These are phyloP conservation scores for Tricholaema leucomelas DNA, from an alignment of 2,113 vertebrate genomes.

Conservation along the genomic window DNA sequence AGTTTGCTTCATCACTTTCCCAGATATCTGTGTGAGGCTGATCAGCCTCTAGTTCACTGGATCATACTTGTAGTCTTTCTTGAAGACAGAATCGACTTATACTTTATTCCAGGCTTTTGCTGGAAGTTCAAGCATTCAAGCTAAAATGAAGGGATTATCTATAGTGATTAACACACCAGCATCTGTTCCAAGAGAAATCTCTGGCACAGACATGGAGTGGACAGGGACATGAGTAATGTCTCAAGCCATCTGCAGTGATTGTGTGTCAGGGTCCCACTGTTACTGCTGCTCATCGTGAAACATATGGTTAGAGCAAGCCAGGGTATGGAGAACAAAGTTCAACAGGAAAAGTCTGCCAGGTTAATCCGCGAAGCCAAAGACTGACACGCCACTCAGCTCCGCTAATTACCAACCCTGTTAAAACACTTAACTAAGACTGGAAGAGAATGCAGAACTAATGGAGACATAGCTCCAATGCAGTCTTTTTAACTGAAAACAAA, in stretches of 20 bases:
- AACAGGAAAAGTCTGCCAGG: neutral
- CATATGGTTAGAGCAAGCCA: conserved; percentile 17
- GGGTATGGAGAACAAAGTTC: neutral
- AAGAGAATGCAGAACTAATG: neutral
- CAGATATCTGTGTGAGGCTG: neutral
- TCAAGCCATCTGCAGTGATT: conserved; percentile 17
- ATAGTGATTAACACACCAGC: neutral
- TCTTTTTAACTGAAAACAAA: neutral
- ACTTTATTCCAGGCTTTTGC: neutral
- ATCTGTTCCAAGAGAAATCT: neutral
- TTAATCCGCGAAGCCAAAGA: neutral
- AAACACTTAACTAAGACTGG: neutral
- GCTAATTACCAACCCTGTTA: neutral
- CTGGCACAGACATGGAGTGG: neutral
- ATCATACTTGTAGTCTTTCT: neutral
- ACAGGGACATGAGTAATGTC: neutral
- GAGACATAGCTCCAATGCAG: neutral
- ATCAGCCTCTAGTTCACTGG: neutral
- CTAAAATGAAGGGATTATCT: neutral
- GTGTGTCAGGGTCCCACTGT: neutral
- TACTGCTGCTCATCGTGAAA: conserved; percentile 1
- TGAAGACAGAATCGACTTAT: neutral
- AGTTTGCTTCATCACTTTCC: neutral
- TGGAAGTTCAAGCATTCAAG: neutral
- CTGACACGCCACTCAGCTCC: neutral